Evolutionary conservation across 2,797 vertebrate species (phyloP).

Genomic region (Lacerta bilineata): DNA sequence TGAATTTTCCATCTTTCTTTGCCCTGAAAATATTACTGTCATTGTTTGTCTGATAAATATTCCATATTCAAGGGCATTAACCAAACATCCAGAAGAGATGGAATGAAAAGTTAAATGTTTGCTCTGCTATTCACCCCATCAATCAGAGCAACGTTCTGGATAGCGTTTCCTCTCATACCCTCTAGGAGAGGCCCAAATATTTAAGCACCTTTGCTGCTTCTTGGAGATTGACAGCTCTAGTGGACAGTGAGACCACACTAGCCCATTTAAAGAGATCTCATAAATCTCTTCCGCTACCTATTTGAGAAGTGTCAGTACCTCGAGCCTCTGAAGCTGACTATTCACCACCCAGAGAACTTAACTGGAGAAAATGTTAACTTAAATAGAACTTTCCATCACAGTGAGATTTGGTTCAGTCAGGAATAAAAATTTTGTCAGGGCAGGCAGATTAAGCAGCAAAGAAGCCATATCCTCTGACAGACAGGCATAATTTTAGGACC

Average conservation of each 20-base stretch:
- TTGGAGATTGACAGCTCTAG: constrained; percentile 43
- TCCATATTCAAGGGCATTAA: constrained; percentile 52
- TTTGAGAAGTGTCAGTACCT: constrained; percentile 67
- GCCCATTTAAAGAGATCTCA: constrained; percentile 53
- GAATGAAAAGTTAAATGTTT: constrained; percentile 62
- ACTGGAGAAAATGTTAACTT: constrained; percentile 62
- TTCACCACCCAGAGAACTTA: constrained; percentile 70
- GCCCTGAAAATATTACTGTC: constrained; percentile 49
- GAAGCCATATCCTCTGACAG: not conserved
- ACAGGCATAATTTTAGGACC: constrained; percentile 6
- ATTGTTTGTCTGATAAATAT: constrained; percentile 48
- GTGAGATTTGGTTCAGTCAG: constrained; percentile 66
- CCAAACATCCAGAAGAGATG: constrained; percentile 38
- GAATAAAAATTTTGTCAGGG: constrained; percentile 53
- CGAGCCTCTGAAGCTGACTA: constrained; percentile 70
- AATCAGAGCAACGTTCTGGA: constrained; percentile 45
- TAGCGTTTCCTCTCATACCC: constrained; percentile 25
- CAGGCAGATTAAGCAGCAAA: not conserved
- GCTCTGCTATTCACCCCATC: constrained; percentile 42
- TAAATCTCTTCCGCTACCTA: constrained; percentile 51
- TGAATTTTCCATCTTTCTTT: constrained; percentile 51
- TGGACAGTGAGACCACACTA: constrained; percentile 53
- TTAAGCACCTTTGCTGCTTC: constrained; percentile 45
- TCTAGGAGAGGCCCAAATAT: constrained; percentile 23
- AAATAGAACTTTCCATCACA: constrained; percentile 71